Evolutionary conservation across 1,140 invertebrate genomes (phyloP), one percentile per base, ranked within the genome.

Genomic region (Varroa destructor): DNA sequence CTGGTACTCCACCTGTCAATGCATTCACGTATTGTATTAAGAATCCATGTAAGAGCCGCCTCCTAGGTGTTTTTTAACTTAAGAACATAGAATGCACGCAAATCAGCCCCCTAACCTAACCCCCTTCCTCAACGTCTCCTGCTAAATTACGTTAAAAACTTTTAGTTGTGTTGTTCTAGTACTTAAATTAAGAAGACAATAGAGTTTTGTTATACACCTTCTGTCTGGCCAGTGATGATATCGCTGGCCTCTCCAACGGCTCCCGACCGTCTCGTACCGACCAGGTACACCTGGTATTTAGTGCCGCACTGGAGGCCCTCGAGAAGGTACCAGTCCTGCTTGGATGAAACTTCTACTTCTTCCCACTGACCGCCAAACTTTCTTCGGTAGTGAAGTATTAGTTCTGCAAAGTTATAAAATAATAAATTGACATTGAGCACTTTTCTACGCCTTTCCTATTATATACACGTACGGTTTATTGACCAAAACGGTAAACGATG

Each of bases 241-340:
- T 77, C 72, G 61, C 78, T 79, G 54, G 76, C 74, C 0, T 74
- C 73, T 58, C 78, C 78, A 3, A 67, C 40, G 46, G 61, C 61
- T 2, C 61, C 61, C 12, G 61, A 67, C 40, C 61, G 40, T 67
- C 61, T 40, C 40, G 46, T 46, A 12, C 61, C 61, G 37, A 74
- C 75, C 12, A 91, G 90, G 79, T 91, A 92, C 61, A 93, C 85
- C 78, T 93, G 90, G 82, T 89, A 96, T 82, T 89, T 87, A 72
- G 90, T 92, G 77, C 88, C 93, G 80, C 91, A 94, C 79, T 88
- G 87, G 43, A 93, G 78, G 77, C 87, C 89, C 77, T 93, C 90
- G 71, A 94, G 81, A 54, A 87, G 90, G 79, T 91, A 90, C 71
- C 90, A 90, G 67, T 88, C 86, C 43, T 86, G 86, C 74, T 73